Evolutionary conservation across 2,888 invertebrate genomes (phyloP).

Genomic region (Agrenia bidenticulata): DNA sequence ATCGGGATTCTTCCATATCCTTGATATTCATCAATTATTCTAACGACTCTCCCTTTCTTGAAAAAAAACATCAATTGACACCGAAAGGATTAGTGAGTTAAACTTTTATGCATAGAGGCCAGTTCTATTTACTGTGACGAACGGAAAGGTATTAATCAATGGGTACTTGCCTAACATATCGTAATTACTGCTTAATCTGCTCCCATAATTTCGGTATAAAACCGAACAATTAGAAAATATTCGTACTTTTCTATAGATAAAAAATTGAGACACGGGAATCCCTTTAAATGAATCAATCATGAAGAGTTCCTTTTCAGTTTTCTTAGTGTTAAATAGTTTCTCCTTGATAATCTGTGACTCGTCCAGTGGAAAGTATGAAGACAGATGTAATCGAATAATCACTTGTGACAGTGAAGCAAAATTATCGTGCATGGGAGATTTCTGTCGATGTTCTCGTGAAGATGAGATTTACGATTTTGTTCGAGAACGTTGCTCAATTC

Average conservation of each 20-base stretch:
- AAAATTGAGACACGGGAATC: not conserved
- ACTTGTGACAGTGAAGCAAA: conserved; percentile 37
- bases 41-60: no score
- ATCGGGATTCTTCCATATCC: no score
- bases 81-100: no score
- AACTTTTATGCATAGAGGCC: no score
- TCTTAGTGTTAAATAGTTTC: not conserved
- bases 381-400: conserved; percentile 30
- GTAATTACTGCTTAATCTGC: no score
- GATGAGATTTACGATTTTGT: conserved; percentile 38
- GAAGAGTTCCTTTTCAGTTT: not conserved
- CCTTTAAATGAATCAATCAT: not conserved
- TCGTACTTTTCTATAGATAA: not conserved
- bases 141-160: no score
- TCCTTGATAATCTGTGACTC: not conserved
- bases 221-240: no score
- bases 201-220: no score
- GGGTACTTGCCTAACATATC: no score
- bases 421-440: conserved; percentile 37
- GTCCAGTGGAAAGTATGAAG: conserved; percentile 29
- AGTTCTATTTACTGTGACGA: no score
- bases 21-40: no score
- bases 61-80: no score
- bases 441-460: conserved; percentile 37
- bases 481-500: conserved; percentile 40